These are phyloP conservation scores for Rhamphomyia laevipes DNA, from an alignment of 2,888 invertebrate genomes.

Conservation along the genomic window DNA sequence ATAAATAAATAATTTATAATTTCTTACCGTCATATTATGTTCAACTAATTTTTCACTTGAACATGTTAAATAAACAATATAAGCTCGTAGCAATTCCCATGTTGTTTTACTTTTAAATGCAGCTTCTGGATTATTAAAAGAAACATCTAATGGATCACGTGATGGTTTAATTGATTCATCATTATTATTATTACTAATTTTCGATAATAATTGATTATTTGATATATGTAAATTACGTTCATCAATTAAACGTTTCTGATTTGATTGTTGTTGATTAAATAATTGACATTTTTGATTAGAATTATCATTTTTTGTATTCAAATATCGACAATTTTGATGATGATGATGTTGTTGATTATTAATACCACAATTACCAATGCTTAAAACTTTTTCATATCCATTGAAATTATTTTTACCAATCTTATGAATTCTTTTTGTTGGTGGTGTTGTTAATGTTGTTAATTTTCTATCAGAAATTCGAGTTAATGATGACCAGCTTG, in stretches of 20 bases:
- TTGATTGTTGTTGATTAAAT: slow-evolving; percentile 1
- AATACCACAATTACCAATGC: too few species aligned
- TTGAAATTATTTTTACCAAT: neutral
- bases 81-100: slow-evolving; percentile 78
- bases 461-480: slow-evolving; percentile 8
- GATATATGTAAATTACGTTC: neutral
- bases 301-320: slow-evolving; percentile 7
- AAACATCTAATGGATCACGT: slow-evolving; percentile 65
- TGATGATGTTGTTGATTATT: slow-evolving; percentile 12
- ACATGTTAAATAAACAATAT: slow-evolving; percentile 85
- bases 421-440: slow-evolving; percentile 7
- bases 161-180: slow-evolving; percentile 22
- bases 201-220: neutral
- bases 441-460: slow-evolving; percentile 7
- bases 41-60: slow-evolving; percentile 78
- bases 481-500: slow-evolving; percentile 7
- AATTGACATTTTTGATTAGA: slow-evolving; percentile 6
- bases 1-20: neutral
- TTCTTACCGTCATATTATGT: slow-evolving; percentile 83
- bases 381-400: neutral
- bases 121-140: slow-evolving; percentile 78
- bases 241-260: neutral
- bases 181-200: neutral
- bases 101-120: slow-evolving; percentile 95
- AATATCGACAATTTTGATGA: slow-evolving; percentile 14